Evolutionary conservation across 1,140 invertebrate genomes (phyloP).

Genomic region (Carcinoscorpius rotundicauda): DNA sequence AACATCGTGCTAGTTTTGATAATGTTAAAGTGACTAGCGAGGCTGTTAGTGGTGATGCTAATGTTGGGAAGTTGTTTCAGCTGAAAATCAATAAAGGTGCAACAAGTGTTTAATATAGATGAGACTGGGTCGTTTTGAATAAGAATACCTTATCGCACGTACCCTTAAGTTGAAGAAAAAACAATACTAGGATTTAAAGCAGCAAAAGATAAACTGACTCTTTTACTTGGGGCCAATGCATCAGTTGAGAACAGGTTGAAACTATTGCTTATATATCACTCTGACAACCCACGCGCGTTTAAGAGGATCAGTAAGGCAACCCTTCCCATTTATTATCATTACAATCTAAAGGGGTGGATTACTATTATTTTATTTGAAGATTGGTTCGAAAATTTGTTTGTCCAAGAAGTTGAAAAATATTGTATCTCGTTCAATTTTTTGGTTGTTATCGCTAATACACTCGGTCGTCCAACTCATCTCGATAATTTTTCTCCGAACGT

Average conservation of each 20-base stretch:
- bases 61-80: too few species aligned
- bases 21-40: too few species aligned
- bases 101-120: conserved; percentile 16
- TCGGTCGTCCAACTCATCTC: neutral
- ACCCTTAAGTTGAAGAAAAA: conserved; percentile 16
- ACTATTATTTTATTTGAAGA: neutral
- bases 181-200: conserved; percentile 8
- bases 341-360: neutral
- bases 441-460: neutral
- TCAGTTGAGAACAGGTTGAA: conserved; percentile 10
- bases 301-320: conserved; percentile 22
- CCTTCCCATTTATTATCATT: conserved; percentile 22
- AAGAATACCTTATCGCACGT: conserved; percentile 22
- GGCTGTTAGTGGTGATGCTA: too few species aligned
- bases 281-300: conserved; percentile 25
- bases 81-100: neutral
- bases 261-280: conserved; percentile 12
- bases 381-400: neutral
- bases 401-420: neutral
- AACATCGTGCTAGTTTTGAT: too few species aligned
- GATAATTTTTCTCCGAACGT: conserved; percentile 24
- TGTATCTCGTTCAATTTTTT: conserved; percentile 3
- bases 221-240: conserved; percentile 13
- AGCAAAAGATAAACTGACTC: conserved; percentile 8
- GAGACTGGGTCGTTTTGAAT: conserved; percentile 20